phyloP scores from a whole-genome alignment of 37 sponge, comb jelly and placozoan species.

The Aplysina aerophoba region DNA sequence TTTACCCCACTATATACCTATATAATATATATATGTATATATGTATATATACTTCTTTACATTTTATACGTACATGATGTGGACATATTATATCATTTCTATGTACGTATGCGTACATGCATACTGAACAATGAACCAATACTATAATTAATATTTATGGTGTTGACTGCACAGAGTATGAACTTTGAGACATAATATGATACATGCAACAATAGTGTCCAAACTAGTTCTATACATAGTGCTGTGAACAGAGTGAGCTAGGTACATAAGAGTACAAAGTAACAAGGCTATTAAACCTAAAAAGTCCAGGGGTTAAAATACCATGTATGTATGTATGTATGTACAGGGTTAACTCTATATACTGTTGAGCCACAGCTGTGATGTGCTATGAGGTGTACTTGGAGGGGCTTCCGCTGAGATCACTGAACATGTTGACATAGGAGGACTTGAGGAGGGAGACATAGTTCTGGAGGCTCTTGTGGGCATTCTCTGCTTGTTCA shows the following conservation, averaged over 20 bases:
- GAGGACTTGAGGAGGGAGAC: slow-evolving; percentile 93
- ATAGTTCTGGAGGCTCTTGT: slow-evolving; percentile 92
- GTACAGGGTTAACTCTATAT: too few relatives aligned
- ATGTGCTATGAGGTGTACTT: slow-evolving; percentile 17
- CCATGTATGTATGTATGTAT: background rate
- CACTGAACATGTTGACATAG: slow-evolving; percentile 86
- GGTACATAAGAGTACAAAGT: too few relatives aligned
- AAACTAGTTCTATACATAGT: too few relatives aligned
- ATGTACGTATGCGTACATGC: background rate
- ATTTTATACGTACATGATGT: background rate
- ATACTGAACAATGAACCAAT: background rate
- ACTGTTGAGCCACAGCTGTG: background rate
- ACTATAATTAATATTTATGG: too few relatives aligned
- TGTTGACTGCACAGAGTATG: too few relatives aligned
- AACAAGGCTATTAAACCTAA: too few relatives aligned
- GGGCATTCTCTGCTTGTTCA: slow-evolving; percentile 84
- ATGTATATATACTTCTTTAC: background rate
- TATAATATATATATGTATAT: background rate
- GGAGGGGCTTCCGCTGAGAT: slow-evolving; percentile 50
- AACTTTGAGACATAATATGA: too few relatives aligned
- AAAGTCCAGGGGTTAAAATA: too few relatives aligned
- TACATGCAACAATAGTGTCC: too few relatives aligned
- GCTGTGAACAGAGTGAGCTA: too few relatives aligned
- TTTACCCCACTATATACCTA: background rate
- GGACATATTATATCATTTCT: background rate